These are phyloP conservation scores for Lontra canadensis DNA, from an alignment of 2,113 vertebrate genomes.

Conservation along the genomic window DNA sequence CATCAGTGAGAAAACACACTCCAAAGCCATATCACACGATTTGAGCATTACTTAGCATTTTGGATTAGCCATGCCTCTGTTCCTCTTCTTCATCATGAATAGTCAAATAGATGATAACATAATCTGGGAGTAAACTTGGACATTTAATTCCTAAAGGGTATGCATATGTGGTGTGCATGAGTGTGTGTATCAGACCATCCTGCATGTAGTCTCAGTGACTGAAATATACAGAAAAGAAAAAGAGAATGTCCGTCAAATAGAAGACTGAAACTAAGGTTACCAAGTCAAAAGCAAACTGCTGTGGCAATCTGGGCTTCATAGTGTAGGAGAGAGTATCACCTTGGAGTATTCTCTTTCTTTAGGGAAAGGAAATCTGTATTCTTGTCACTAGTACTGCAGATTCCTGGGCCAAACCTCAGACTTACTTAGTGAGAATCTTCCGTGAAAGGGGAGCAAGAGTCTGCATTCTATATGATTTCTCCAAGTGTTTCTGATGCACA, in stretches of 20 bases:
- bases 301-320: not conserved
- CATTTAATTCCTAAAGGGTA: constrained; percentile 4
- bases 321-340: not conserved
- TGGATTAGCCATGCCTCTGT: not conserved
- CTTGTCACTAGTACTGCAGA: not conserved
- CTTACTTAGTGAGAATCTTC: not conserved
- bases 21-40: not conserved
- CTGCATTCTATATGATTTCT: not conserved
- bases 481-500: not conserved
- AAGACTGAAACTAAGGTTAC: not conserved
- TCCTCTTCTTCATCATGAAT: not conserved
- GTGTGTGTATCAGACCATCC: not conserved
- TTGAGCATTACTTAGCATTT: not conserved
- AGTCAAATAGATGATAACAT: not conserved
- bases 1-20: not conserved
- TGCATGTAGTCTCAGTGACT: not conserved
- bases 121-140: constrained; percentile 1
- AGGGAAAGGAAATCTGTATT: constrained; percentile 1
- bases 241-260: not conserved
- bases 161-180: not conserved
- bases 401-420: not conserved
- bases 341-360: not conserved
- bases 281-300: not conserved
- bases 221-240: constrained; percentile 31
- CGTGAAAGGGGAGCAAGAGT: not conserved